Percentiles rank a stretch among this genome's conserved stretches.
Conservation (phyloP, 2,113 vertebrate species). For the Hemicordylus capensis region DNA sequence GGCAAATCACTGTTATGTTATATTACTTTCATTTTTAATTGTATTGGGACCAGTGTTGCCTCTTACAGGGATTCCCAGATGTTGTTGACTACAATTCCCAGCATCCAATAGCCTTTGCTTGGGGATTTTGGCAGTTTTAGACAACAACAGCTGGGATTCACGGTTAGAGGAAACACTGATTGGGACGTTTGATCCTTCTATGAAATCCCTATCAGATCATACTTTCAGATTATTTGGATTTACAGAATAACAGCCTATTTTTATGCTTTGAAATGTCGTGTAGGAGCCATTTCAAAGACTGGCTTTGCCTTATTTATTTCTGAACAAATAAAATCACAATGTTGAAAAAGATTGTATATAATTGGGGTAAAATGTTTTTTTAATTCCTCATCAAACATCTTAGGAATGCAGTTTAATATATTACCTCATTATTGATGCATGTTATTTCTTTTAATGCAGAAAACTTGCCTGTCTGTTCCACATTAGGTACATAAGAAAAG, state of each 20-base stretch:
- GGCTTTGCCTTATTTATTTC: neutral
- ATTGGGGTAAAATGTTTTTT: neutral
- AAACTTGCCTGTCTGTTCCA: neutral
- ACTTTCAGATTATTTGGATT: constrained; percentile 20
- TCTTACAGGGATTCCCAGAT: too few relatives aligned
- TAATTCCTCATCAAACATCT: neutral
- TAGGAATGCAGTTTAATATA: neutral
- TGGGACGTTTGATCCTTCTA: constrained; percentile 25
- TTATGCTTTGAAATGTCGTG: neutral
- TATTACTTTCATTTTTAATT: neutral
- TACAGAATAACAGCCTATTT: constrained; percentile 19
- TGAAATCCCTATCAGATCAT: constrained; percentile 28
- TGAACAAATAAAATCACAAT: neutral
- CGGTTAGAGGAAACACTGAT: too few relatives aligned
- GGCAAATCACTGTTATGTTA: constrained; percentile 51
- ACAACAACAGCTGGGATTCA: too few relatives aligned
- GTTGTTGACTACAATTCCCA: too few relatives aligned
- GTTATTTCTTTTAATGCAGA: neutral
- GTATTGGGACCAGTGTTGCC: too few relatives aligned
- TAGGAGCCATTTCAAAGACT: neutral
- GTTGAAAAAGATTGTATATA: neutral
- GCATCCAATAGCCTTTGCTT: too few relatives aligned
- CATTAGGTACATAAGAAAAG: neutral
- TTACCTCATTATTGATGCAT: neutral
- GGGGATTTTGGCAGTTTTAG: too few relatives aligned